phyloP scores from a whole-genome alignment of 1,140 invertebrate genomes.

The Drosophila varians region DNA sequence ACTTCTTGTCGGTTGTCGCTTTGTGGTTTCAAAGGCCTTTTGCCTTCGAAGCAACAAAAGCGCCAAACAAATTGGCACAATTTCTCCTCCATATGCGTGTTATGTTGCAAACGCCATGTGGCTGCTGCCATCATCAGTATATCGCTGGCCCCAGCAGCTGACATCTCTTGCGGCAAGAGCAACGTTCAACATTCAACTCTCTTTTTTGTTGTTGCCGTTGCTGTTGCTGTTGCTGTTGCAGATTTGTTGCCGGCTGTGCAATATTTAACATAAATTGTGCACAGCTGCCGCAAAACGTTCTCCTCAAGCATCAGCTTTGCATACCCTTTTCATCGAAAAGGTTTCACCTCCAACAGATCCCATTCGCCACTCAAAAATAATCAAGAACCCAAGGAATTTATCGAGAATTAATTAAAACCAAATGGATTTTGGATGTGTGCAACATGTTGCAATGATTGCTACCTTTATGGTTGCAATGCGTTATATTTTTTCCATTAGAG shows the following conservation, averaged over 20 bases:
- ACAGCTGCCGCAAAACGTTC: slow-evolving; percentile 50
- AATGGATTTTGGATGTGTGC: too few relatives aligned
- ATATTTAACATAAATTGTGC: slow-evolving; percentile 75
- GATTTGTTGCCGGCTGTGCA: slow-evolving; percentile 57
- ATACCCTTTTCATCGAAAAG: slow-evolving; percentile 25
- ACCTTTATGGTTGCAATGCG: too few relatives aligned
- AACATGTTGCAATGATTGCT: too few relatives aligned
- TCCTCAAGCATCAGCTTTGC: slow-evolving; percentile 20
- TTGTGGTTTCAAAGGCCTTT: slow-evolving; percentile 49
- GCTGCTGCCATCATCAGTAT: slow-evolving; percentile 24
- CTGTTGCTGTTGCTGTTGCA: slow-evolving; percentile 49
- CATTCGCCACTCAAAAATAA: neutral
- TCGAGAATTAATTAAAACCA: too few relatives aligned
- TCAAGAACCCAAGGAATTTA: neutral
- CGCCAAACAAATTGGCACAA: slow-evolving; percentile 77
- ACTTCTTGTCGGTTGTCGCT: slow-evolving; percentile 47
- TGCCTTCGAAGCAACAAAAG: slow-evolving; percentile 57
- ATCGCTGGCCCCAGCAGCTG: slow-evolving; percentile 56
- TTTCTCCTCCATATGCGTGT: slow-evolving; percentile 72
- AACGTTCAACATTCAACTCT: slow-evolving; percentile 50
- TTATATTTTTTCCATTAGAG: neutral
- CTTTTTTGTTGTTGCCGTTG: slow-evolving; percentile 25
- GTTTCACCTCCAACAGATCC: neutral
- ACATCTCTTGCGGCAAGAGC: slow-evolving; percentile 60
- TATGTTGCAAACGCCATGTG: slow-evolving; percentile 71